A percentile compares a stretch with the other conserved stretches of the same genome.
Evolutionary conservation across 37 sponge, comb jelly and placozoan genomes (phyloP).

Genomic region (Chondrosia reniformis): DNA sequence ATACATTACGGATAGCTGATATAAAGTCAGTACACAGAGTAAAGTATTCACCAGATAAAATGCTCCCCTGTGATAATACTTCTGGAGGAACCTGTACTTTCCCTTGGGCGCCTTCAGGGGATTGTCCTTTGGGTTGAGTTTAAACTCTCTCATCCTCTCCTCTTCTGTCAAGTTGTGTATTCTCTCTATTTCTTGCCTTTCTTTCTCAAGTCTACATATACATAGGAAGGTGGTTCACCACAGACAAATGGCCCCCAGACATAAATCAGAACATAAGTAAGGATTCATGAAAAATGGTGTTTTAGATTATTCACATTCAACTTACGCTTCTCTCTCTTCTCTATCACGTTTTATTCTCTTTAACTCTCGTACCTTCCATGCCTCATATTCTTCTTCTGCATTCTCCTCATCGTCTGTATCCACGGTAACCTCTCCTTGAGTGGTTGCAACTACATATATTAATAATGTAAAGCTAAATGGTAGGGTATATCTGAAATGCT

Average conservation of each 20-base stretch:
- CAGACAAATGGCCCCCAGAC: not conserved
- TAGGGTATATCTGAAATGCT: too few species aligned
- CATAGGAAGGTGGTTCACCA: not conserved
- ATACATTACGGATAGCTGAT: too few species aligned
- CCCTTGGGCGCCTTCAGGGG: conserved; percentile 85
- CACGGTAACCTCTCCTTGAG: conserved; percentile 33
- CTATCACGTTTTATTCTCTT: conserved; percentile 93
- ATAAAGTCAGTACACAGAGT: too few species aligned
- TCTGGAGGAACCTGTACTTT: conserved; percentile 97
- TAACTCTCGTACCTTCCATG: conserved; percentile 95
- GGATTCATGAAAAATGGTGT: too few species aligned
- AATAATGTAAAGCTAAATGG: too few species aligned
- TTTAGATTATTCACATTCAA: too few species aligned
- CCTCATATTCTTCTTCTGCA: conserved; percentile 93
- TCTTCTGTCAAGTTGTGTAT: conserved; percentile 92
- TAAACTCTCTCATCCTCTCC: conserved; percentile 62
- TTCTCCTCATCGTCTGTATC: conserved; percentile 97
- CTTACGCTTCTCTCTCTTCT: conserved; percentile 89
- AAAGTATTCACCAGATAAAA: conserved; percentile 73
- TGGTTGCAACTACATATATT: too few species aligned
- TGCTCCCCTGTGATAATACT: conserved; percentile 97
- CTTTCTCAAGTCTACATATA: conserved; percentile 70
- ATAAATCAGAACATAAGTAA: too few species aligned
- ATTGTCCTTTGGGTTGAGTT: conserved; percentile 54
- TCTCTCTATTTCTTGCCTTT: conserved; percentile 81